Conservation (phyloP, 2,888 invertebrate genomes). For the Teleiodes luculella region DNA sequence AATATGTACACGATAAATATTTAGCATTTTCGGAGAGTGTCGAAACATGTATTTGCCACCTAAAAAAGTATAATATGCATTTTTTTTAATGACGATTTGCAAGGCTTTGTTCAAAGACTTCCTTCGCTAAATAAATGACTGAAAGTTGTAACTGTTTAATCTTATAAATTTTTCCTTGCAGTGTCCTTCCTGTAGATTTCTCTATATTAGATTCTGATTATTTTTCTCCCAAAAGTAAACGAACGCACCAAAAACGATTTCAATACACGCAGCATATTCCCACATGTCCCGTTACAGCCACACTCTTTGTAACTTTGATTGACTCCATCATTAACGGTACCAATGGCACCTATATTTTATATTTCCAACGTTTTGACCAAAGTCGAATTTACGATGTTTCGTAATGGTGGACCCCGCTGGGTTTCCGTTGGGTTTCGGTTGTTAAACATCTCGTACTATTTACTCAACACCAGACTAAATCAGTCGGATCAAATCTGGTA, state of each 20-base stretch:
- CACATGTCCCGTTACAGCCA: constrained; percentile 7
- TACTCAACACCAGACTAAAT: background rate
- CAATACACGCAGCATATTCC: background rate
- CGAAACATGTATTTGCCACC: background rate
- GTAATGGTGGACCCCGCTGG: constrained; percentile 16
- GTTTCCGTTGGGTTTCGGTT: constrained; percentile 20
- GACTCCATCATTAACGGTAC: constrained; percentile 11
- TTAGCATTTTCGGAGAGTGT: background rate
- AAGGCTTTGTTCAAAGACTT: background rate
- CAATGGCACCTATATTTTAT: constrained; percentile 2
- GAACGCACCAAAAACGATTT: background rate
- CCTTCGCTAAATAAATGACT: background rate
- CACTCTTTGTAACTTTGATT: constrained; percentile 9
- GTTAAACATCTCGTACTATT: background rate
- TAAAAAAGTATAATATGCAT: background rate
- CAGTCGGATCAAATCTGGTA: background rate
- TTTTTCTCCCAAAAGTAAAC: background rate
- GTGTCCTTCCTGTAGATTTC: too few species aligned
- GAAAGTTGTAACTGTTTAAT: too few species aligned
- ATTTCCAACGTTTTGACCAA: constrained; percentile 11
- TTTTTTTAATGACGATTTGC: background rate
- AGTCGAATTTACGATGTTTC: constrained; percentile 17
- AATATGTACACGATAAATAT: background rate
- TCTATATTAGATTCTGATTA: too few species aligned
- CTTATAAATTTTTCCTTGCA: too few species aligned